Percentiles rank a stretch among this genome's conserved stretches.
These are phyloP conservation scores for Brachymystax lenok DNA, from an alignment of 2,797 vertebrate species.

Conservation along the genomic window DNA sequence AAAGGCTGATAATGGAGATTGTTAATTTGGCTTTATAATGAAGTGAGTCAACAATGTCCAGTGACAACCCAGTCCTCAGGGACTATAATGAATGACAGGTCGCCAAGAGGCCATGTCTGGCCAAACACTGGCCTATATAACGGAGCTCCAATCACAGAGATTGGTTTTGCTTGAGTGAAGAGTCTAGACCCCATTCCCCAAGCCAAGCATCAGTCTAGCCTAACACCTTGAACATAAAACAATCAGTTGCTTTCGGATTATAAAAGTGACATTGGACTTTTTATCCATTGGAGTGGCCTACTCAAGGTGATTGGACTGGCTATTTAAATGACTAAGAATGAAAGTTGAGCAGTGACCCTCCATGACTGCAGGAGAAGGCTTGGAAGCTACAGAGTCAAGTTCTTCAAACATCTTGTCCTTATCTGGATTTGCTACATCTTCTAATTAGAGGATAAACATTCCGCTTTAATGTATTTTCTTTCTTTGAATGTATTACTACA, in stretches of 20 bases:
- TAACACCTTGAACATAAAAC: not conserved
- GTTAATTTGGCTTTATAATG: not conserved
- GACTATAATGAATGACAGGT: not conserved
- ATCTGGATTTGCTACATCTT: no score
- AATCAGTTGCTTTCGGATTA: not conserved
- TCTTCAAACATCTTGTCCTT: not conserved
- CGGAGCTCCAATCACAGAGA: slow-evolving; percentile 28
- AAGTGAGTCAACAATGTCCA: not conserved
- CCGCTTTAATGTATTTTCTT: not conserved
- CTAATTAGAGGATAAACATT: not conserved
- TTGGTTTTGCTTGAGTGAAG: not conserved
- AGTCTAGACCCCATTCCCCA: not conserved
- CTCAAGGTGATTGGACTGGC: not conserved
- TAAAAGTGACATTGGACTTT: not conserved
- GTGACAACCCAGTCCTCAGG: not conserved
- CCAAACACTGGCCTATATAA: not conserved
- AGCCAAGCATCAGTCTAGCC: not conserved
- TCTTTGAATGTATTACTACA: not conserved
- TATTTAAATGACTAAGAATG: not conserved
- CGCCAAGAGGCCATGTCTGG: not conserved
- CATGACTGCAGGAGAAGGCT: not conserved
- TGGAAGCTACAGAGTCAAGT: not conserved
- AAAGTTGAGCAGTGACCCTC: not conserved
- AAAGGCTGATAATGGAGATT: not conserved
- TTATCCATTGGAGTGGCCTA: not conserved